Evolutionary conservation across 2,888 invertebrate species (phyloP).

Genomic region (Leucophora obtusa): DNA sequence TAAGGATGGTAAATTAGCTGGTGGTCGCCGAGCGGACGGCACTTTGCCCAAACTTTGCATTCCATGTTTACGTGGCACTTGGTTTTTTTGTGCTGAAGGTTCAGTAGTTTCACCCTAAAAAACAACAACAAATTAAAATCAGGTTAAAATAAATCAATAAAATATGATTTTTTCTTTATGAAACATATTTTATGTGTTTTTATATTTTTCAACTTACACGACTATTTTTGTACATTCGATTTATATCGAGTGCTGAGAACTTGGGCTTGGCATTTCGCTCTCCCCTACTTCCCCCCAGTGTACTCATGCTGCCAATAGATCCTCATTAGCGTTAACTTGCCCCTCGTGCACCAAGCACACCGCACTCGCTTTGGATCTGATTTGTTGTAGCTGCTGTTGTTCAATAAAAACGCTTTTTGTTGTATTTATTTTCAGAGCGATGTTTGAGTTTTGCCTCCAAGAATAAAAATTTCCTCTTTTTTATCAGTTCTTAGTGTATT

Average conservation of each 20-base stretch:
- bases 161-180: background rate
- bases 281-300: conserved; percentile 80
- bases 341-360: conserved; percentile 76
- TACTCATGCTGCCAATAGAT: conserved; percentile 80
- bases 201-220: conserved; percentile 82
- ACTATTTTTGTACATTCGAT: conserved; percentile 95
- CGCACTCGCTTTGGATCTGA: conserved; percentile 68
- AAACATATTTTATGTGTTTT: background rate
- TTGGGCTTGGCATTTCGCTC: conserved; percentile 87
- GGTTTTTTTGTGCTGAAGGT: conserved; percentile 92
- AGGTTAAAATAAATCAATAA: conserved; percentile 21
- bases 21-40: conserved; percentile 97
- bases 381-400: conserved; percentile 50
- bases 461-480: conserved; percentile 11
- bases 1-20: conserved; percentile 98
- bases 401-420: conserved; percentile 1
- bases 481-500: conserved; percentile 36
- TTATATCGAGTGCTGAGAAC: conserved; percentile 98
- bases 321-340: conserved; percentile 79
- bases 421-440: conserved; percentile 14
- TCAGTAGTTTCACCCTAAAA: conserved; percentile 90
- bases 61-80: conserved; percentile 98
- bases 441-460: conserved; percentile 16
- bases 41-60: conserved; percentile 99
- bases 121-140: conserved; percentile 55